Base-by-base conservation (phyloP, 2,888 invertebrate genomes). In the Yponomeuta evonymella region DNA sequence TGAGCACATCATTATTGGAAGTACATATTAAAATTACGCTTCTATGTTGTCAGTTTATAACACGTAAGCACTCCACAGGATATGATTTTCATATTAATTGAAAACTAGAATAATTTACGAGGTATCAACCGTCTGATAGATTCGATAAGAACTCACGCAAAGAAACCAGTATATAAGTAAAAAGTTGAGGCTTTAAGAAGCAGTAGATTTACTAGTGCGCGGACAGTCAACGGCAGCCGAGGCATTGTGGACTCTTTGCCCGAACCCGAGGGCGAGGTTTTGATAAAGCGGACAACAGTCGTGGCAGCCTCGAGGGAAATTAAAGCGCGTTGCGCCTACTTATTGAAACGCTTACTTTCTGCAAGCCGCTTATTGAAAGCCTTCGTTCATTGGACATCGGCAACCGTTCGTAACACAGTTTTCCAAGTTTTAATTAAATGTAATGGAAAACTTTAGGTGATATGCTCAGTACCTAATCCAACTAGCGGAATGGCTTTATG, bases 261-360 rank as follows among this genome's bases (percentile, higher is more conserved):
- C 43, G 43, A 43, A 6, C 43, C 9, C 8, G 43, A 43, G 43
- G 8, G 43, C 5, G 43, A 43, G 43, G 5, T 43, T 43, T 43
- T 43, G 43, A 43, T 43, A 6, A 43, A 43, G 43, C 8, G 43
- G 9, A 8, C 5, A 43, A 5, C 51, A 15, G 15, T 12, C 51
- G 51, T 5, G 15, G 15, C 51, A 3, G 51, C 15, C 51, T 58
- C 51, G 15, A 12, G 51, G 51, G 51, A 58, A 58, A 58, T 58
- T 58, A 58, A 58, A 58, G 51, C 51, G 15, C 51, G 51, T 58
- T 12, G 51, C 51, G 51, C 51, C 51, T 58, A 58, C 51, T 58
- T 58, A 58, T 58, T 58, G 51, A 58, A 58, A 58, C 51, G 51
- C 51, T 58, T 58, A 58, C 51, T 58, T 58, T 58, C 51, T 58